These are phyloP conservation scores for Leucania comma DNA, from an alignment of 2,888 invertebrate genomes.

Conservation along the genomic window DNA sequence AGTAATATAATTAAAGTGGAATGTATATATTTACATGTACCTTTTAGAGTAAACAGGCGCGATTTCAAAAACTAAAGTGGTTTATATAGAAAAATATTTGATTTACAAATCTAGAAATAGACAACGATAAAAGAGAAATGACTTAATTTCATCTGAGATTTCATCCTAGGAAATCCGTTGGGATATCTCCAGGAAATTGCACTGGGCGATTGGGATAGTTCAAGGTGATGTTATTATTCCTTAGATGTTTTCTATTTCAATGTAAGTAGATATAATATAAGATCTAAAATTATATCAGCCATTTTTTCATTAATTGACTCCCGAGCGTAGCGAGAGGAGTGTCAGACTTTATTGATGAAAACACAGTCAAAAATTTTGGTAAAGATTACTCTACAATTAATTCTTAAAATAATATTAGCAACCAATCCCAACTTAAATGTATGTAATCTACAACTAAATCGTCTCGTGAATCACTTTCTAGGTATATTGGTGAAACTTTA, in stretches of 20 bases:
- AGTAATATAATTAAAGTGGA: neutral
- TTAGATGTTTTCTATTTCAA: neutral
- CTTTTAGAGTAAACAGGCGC: neutral
- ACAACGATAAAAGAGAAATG: constrained; percentile 16
- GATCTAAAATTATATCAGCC: neutral
- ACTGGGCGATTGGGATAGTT: constrained; percentile 20
- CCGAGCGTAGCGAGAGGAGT: too few species aligned
- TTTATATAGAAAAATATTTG: neutral
- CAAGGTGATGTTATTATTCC: constrained; percentile 18
- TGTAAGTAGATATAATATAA: neutral
- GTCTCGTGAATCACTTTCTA: too few species aligned
- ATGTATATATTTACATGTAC: neutral
- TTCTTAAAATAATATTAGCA: neutral
- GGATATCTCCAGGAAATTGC: constrained; percentile 37
- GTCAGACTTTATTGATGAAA: too few species aligned
- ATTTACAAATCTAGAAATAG: constrained; percentile 17
- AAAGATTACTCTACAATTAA: constrained; percentile 9
- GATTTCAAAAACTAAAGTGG: neutral
- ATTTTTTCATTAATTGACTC: too few species aligned
- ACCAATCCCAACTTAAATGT: too few species aligned
- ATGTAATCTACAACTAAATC: too few species aligned
- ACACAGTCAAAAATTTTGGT: neutral
- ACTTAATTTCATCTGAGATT: constrained; percentile 28
- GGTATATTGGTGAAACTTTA: too few species aligned
- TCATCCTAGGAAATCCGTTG: constrained; percentile 18